These are phyloP conservation scores for Dromococcyx pavoninus DNA, from an alignment of 2,797 vertebrate species.

Conservation along the genomic window DNA sequence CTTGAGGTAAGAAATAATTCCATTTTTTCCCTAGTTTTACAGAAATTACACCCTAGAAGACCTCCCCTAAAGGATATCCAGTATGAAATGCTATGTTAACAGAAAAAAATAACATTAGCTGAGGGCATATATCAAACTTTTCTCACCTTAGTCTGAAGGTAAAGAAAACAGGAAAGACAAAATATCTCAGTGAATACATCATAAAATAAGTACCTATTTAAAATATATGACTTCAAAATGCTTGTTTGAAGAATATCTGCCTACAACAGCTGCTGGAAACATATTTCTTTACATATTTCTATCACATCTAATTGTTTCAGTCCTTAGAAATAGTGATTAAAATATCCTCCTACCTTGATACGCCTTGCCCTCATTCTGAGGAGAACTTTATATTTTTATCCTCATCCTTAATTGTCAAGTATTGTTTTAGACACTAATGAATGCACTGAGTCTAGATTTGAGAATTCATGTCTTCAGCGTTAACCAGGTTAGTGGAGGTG, in stretches of 20 bases:
- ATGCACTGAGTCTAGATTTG: neutral
- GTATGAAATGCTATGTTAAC: conserved; percentile 1
- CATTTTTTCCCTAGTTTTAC: neutral
- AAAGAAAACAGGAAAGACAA: neutral
- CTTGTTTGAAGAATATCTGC: neutral
- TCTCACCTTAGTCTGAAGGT: neutral
- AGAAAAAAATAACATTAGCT: neutral
- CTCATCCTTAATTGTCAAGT: neutral
- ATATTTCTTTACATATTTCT: neutral
- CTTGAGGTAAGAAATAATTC: conserved; percentile 27
- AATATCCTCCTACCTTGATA: neutral
- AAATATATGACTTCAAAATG: neutral
- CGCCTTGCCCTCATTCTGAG: neutral
- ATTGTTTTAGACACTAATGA: neutral
- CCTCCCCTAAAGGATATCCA: neutral
- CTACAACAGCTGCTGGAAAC: neutral
- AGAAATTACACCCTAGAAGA: conserved; percentile 15
- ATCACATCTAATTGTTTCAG: neutral
- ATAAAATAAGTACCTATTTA: neutral
- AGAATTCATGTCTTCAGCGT: neutral
- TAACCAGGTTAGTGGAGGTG: neutral
- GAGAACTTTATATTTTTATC: neutral
- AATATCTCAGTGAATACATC: neutral
- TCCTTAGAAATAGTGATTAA: neutral
- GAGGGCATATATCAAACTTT: neutral